Base-by-base conservation (phyloP, 2,113 vertebrate species). In the Prinia subflava region DNA sequence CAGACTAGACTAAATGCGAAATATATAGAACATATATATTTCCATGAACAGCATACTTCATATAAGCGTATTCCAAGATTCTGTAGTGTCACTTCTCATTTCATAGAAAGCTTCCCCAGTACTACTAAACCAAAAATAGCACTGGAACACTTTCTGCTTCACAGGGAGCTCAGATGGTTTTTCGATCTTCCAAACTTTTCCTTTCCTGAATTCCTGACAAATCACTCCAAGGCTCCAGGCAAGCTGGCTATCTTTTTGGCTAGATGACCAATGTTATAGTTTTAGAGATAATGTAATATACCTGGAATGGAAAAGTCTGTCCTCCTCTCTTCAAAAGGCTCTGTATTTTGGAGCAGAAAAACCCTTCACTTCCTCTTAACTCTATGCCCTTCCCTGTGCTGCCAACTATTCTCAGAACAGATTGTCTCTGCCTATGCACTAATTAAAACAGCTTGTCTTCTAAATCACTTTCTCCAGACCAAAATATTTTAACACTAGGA, bases 91-190 rank as follows among this genome's bases (percentile, higher is more conserved):
- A 86, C 79, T 59, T 70, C 27, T 39, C 35, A 42, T 93, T 80
- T 88, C 76, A 92, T 59, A 78, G 73, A 78, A 88, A 74, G 56
- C 41, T 76, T 59, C 20, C 10, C 57, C 56, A 64, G 11, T 89
- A 92, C 30, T 87, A 94, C 69, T 59, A 35, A 57, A 80, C 25
- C 82, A 77, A 89, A 96, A 92, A 90, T 81, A 95, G 42, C 15
- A 55, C 30, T 57, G 65, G 37, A 92, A 91, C 70, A 57, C 77
- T 76, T 85, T 41, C 50, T 62, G 28, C 65, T 87, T 87, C 70
- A 90, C 87, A 79, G 76, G 33, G 59, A 85, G 89, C 55, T 96
- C 87, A 94, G 76, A 89, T 91, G 50, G 50, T 30, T 79, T 69
- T 41, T 74, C 53, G 5, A 9, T 37, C 74, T 89, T 91, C 75